Percentiles rank a stretch among this genome's conserved stretches.
These are phyloP conservation scores for Bradypus variegatus DNA, from an alignment of 2,797 vertebrate genomes.

Conservation along the genomic window DNA sequence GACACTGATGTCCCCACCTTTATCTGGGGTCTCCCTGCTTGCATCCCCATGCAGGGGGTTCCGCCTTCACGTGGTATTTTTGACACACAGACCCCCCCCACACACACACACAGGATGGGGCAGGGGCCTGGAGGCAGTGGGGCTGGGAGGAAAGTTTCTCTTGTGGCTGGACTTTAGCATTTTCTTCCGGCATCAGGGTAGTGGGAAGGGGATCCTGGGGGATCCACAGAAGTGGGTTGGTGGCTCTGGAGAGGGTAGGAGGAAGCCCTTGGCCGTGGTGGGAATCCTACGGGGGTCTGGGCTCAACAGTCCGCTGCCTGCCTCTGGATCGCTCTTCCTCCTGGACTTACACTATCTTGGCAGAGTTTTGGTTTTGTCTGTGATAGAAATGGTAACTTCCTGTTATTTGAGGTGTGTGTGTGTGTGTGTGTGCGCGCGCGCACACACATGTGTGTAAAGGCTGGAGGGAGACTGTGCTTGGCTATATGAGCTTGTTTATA, in stretches of 20 bases:
- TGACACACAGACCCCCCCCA: neutral
- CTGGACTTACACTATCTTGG: neutral
- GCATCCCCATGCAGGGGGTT: neutral
- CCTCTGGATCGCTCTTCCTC: neutral
- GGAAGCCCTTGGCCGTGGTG: neutral
- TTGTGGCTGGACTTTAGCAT: neutral
- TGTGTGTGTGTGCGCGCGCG: too few relatives aligned
- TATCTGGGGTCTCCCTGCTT: neutral
- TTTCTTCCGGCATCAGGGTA: neutral
- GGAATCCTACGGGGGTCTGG: neutral
- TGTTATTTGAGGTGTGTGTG: neutral
- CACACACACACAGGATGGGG: neutral
- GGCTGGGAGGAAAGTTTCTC: neutral
- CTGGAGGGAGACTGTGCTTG: neutral
- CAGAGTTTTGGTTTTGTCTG: conserved; percentile 21
- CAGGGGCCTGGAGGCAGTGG: neutral
- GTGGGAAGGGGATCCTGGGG: neutral
- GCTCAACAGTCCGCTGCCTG: neutral
- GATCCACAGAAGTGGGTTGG: neutral
- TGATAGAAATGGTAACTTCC: neutral
- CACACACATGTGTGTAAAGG: too few relatives aligned
- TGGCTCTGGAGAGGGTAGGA: neutral
- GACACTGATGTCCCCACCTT: accelerated
- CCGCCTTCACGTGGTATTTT: neutral
- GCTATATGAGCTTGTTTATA: neutral